These are phyloP conservation scores for Pseudolaguvia tuberculata DNA, from an alignment of 2,113 vertebrate genomes.

Conservation along the genomic window DNA sequence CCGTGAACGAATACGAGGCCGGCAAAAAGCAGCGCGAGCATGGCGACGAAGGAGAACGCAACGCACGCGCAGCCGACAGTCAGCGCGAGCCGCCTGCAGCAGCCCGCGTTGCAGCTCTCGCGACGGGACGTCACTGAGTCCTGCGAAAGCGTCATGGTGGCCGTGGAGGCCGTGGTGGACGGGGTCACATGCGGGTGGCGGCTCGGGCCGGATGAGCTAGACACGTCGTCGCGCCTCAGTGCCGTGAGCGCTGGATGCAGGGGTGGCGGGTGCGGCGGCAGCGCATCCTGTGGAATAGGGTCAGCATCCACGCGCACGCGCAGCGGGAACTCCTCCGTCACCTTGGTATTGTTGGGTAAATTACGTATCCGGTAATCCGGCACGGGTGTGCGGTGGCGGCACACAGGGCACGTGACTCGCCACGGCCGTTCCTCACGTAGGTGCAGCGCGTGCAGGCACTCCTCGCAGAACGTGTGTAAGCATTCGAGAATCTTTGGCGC, in stretches of 20 bases:
- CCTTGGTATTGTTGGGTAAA: constrained; percentile 88
- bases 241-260: constrained; percentile 69
- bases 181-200: constrained; percentile 57
- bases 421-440: constrained; percentile 73
- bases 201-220: constrained; percentile 54
- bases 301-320: constrained; percentile 77
- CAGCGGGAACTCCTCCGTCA: constrained; percentile 80
- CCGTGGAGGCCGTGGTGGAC: constrained; percentile 73
- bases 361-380: constrained; percentile 81
- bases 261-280: constrained; percentile 72
- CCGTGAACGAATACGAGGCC: constrained; percentile 91
- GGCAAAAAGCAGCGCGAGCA: constrained; percentile 90
- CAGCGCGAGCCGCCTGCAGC: constrained; percentile 82
- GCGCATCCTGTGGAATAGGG: constrained; percentile 78
- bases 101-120: constrained; percentile 78
- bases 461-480: constrained; percentile 92
- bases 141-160: constrained; percentile 72
- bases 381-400: constrained; percentile 85
- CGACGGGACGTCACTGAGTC: constrained; percentile 69
- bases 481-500: constrained; percentile 88
- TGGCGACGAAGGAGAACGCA: constrained; percentile 86
- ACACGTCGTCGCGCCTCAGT: constrained; percentile 67
- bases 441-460: constrained; percentile 86
- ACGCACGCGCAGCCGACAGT: constrained; percentile 90
- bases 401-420: constrained; percentile 82